A percentile compares a stretch with the other conserved stretches of the same genome.
Evolutionary conservation across 2,888 invertebrate species (phyloP).

Genomic region (Koerneria pararmatus): DNA sequence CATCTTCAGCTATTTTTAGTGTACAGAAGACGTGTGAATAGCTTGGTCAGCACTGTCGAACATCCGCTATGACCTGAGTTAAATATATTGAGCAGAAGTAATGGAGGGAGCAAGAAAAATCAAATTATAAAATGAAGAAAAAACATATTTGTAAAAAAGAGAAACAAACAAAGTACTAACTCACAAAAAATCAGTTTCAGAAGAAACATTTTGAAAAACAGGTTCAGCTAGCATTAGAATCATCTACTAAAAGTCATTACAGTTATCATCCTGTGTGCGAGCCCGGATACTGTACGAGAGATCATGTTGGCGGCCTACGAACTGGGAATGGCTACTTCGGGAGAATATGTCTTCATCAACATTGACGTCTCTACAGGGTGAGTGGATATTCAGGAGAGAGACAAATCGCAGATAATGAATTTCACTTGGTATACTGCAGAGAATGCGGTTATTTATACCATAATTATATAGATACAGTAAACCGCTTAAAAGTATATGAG

Average conservation of each 20-base stretch:
- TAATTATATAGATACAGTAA: constrained; percentile 41
- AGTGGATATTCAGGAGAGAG: constrained; percentile 61
- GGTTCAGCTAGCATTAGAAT: too few relatives aligned
- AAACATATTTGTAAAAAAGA: background rate
- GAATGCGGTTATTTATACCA: constrained; percentile 44
- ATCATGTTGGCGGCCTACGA: constrained; percentile 90
- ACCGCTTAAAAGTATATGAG: background rate
- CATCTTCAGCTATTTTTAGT: too few relatives aligned
- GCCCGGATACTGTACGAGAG: constrained; percentile 77
- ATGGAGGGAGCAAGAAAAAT: background rate
- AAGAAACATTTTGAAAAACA: too few relatives aligned
- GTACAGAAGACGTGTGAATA: too few relatives aligned
- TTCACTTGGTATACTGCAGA: constrained; percentile 19
- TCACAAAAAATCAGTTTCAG: too few relatives aligned
- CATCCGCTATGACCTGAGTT: too few relatives aligned
- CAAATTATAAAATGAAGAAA: background rate
- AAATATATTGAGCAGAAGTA: background rate
- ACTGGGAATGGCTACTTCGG: constrained; percentile 87
- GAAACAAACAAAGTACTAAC: too few relatives aligned
- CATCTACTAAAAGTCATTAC: too few relatives aligned
- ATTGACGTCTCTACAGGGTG: constrained; percentile 93
- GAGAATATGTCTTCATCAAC: constrained; percentile 96
- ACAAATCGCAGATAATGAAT: background rate
- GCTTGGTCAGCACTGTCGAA: too few relatives aligned
- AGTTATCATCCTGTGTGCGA: constrained; percentile 94